Conservation (phyloP, 2,113 vertebrate species). For the Meriones unguiculatus region DNA sequence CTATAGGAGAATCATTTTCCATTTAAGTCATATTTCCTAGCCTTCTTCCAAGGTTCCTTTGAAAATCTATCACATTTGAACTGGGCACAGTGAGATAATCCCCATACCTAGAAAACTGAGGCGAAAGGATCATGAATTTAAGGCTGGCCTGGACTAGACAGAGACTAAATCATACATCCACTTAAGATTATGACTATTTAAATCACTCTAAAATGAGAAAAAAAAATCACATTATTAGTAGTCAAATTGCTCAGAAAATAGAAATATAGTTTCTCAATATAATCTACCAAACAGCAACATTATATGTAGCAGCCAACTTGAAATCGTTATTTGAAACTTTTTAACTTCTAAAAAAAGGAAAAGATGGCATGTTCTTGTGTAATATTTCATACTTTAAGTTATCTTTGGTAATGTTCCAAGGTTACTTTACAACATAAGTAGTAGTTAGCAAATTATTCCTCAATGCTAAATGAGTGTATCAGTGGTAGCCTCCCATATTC, state of each 20-base stretch:
- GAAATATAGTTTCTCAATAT: slow-evolving; percentile 16
- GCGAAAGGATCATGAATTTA: neutral
- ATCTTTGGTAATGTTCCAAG: neutral
- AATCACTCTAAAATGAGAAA: slow-evolving; percentile 42
- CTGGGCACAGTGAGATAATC: neutral
- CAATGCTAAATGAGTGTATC: neutral
- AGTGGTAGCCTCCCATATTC: neutral
- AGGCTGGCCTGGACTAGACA: neutral
- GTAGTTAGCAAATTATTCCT: slow-evolving; percentile 15
- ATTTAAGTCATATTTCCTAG: slow-evolving; percentile 16
- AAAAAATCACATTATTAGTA: slow-evolving; percentile 25
- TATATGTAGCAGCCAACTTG: slow-evolving; percentile 29
- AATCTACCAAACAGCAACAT: slow-evolving; percentile 52
- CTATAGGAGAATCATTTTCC: neutral
- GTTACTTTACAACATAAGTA: slow-evolving; percentile 24
- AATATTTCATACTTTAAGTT: slow-evolving; percentile 36
- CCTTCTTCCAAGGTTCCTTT: neutral
- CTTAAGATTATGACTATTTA: slow-evolving; percentile 2
- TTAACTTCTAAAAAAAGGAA: slow-evolving; percentile 36
- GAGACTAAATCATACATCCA: neutral
- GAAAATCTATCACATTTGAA: neutral
- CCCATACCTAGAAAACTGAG: neutral
- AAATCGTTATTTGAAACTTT: slow-evolving; percentile 65
- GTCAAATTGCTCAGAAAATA: slow-evolving; percentile 60
- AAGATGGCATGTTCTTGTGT: slow-evolving; percentile 8